These are phyloP conservation scores for Pterobdella sp. DNA, from an alignment of 2,888 invertebrate species.

Conservation along the genomic window DNA sequence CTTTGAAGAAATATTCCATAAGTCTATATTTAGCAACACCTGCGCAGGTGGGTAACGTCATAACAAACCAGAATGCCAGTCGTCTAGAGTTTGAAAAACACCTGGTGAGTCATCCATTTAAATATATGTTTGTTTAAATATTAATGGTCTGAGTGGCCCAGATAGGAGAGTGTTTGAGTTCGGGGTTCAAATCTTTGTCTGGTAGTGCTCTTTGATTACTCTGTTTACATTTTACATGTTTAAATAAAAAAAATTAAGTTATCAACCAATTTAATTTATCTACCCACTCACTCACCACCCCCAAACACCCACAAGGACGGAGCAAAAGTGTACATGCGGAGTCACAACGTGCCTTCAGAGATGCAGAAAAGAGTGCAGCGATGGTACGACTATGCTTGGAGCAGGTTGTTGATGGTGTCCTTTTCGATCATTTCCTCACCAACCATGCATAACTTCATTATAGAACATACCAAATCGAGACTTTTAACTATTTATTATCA, in stretches of 20 bases:
- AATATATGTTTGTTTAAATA: background rate
- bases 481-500: no score
- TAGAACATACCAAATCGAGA: no score
- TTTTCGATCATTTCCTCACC: no score
- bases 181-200: no score
- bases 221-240: no score
- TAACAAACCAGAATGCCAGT: slow-evolving; percentile 91
- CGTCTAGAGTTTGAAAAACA: slow-evolving; percentile 86
- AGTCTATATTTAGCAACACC: slow-evolving; percentile 26
- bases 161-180: no score
- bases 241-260: no score
- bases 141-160: slow-evolving; percentile 1
- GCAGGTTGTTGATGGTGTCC: slow-evolving; percentile 55
- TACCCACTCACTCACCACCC: no score
- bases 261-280: no score
- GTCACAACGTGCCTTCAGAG: slow-evolving; percentile 88
- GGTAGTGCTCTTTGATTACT: no score
- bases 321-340: slow-evolving; percentile 92
- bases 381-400: slow-evolving; percentile 98
- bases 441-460: no score
- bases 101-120: slow-evolving; percentile 54
- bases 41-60: slow-evolving; percentile 93
- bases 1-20: background rate
- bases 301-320: slow-evolving; percentile 62
- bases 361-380: slow-evolving; percentile 90